Percentiles rank a stretch among this genome's conserved stretches.
These are phyloP conservation scores for Phocides pigmalion DNA, from an alignment of 1,140 invertebrate species.

Conservation along the genomic window DNA sequence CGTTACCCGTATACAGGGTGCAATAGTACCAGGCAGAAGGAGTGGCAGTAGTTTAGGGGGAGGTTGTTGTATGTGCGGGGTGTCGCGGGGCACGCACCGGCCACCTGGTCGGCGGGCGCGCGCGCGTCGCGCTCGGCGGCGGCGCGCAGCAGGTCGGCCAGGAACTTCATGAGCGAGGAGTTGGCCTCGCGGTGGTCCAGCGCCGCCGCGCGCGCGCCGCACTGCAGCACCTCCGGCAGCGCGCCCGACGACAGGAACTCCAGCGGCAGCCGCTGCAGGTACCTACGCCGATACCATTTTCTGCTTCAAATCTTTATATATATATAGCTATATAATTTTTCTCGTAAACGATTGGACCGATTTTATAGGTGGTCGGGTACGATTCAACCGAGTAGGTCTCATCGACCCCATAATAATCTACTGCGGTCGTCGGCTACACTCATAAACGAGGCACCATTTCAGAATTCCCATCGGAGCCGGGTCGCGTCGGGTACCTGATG, in stretches of 20 bases:
- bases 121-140: conserved; percentile 43
- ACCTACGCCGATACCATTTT: conserved; percentile 83
- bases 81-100: conserved; percentile 38
- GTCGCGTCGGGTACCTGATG: conserved; percentile 70
- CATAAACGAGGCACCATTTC: too few relatives aligned
- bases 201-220: conserved; percentile 91
- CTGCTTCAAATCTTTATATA: too few relatives aligned
- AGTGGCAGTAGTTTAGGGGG: neutral
- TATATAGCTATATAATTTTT: too few relatives aligned
- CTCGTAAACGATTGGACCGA: too few relatives aligned
- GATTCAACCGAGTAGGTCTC: too few relatives aligned
- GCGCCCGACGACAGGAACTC: conserved; percentile 89
- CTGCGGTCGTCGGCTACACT: too few relatives aligned
- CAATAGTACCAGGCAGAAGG: neutral
- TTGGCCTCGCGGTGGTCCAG: conserved; percentile 98
- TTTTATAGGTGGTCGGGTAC: too few relatives aligned
- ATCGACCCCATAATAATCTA: too few relatives aligned
- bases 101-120: conserved; percentile 40
- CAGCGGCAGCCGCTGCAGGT: conserved; percentile 93
- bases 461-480: too few relatives aligned
- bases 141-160: conserved; percentile 57
- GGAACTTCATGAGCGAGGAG: conserved; percentile 95
- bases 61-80: too few relatives aligned
- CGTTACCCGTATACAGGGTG: too few relatives aligned
- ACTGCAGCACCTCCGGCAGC: conserved; percentile 88